Conservation (phyloP, 2,113 vertebrate genomes). For the Carollia perspicillata region DNA sequence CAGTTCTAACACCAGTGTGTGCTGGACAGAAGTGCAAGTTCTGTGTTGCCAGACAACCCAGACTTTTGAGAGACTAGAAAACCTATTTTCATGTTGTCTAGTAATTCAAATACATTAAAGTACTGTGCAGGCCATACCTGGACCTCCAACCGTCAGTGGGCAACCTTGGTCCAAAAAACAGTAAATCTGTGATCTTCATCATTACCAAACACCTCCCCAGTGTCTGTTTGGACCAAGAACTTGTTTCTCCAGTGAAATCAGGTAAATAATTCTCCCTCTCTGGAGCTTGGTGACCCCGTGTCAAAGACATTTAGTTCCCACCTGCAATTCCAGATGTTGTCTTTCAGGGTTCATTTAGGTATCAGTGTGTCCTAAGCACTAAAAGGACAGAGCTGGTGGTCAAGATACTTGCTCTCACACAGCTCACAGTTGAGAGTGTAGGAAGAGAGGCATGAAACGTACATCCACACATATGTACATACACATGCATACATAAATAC, state of each 20-base stretch:
- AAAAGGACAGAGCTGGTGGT: not conserved
- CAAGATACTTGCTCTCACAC: not conserved
- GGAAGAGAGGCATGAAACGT: not conserved
- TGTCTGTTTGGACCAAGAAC: not conserved
- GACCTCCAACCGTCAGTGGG: not conserved
- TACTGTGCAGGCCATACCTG: not conserved
- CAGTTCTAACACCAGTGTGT: not conserved
- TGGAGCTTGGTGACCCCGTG: not conserved
- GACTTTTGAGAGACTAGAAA: not conserved
- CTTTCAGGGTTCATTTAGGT: not conserved
- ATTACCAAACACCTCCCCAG: not conserved
- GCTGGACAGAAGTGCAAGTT: not conserved
- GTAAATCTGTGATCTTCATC: not conserved
- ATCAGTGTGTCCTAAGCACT: not conserved
- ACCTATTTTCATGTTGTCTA: not conserved
- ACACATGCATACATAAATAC: too few species aligned
- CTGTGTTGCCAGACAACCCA: not conserved
- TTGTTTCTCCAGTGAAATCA: constrained; percentile 9
- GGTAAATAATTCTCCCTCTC: not conserved
- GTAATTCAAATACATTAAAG: constrained; percentile 22
- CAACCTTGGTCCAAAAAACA: not conserved
- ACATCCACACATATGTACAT: too few species aligned
- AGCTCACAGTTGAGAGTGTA: not conserved
- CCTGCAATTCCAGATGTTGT: not conserved
- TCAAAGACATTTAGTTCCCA: not conserved